Percentiles rank a stretch among this genome's conserved stretches.
These are phyloP conservation scores for Zingel zingel DNA, from an alignment of 2,113 vertebrate species.

Conservation along the genomic window DNA sequence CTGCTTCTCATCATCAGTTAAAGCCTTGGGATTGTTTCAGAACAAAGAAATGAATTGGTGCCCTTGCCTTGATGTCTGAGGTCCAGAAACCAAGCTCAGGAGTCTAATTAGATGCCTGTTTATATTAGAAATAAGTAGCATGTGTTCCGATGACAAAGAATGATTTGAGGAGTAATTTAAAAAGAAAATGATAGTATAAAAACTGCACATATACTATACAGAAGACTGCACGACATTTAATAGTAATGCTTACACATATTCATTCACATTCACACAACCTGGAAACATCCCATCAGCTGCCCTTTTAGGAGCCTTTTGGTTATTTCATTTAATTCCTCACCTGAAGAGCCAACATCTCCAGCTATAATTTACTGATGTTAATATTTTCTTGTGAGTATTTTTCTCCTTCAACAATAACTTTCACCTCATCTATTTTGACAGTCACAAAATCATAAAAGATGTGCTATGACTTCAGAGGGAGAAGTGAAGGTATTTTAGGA, in stretches of 20 bases:
- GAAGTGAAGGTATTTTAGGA: neutral
- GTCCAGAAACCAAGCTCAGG: constrained; percentile 8
- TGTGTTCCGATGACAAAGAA: constrained; percentile 5
- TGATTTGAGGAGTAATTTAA: neutral
- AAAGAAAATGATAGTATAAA: neutral
- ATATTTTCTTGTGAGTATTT: constrained; percentile 18
- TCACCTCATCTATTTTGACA: neutral
- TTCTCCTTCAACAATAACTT: neutral
- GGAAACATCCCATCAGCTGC: neutral
- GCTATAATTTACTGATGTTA: neutral
- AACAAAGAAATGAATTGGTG: constrained; percentile 31
- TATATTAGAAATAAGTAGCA: constrained; percentile 10
- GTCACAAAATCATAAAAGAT: neutral
- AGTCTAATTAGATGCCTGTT: constrained; percentile 42
- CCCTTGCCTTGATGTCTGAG: constrained; percentile 32
- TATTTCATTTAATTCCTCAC: constrained; percentile 14
- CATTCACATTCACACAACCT: neutral
- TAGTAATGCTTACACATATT: neutral
- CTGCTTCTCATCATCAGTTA: constrained; percentile 34
- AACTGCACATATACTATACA: neutral
- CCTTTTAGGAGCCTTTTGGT: neutral
- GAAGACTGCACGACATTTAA: neutral
- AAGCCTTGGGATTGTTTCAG: constrained; percentile 11
- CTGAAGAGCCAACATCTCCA: constrained; percentile 1
- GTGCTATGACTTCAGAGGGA: neutral